Percentiles rank a stretch among this genome's conserved stretches.
phyloP scores from a whole-genome alignment of 2,888 invertebrate species.

The Cordilura impudica region DNA sequence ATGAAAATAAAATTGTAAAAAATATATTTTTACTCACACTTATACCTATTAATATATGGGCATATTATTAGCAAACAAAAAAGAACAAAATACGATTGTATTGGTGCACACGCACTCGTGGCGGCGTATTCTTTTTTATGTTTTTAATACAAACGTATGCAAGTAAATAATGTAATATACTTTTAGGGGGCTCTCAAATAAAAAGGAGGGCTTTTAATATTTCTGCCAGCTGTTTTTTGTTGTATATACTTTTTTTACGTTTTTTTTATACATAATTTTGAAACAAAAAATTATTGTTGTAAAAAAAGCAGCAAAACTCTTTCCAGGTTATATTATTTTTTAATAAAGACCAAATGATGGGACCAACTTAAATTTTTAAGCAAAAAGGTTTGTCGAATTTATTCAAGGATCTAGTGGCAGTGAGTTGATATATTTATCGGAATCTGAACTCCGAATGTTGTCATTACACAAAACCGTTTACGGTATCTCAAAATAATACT shows the following conservation, averaged over 20 bases:
- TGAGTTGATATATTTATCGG: too few species aligned
- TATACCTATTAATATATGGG: slow-evolving; percentile 11
- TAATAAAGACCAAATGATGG: neutral
- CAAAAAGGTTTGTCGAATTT: too few species aligned
- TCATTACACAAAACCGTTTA: too few species aligned
- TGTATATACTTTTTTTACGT: slow-evolving; percentile 28
- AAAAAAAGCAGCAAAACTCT: slow-evolving; percentile 5
- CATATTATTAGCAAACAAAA: neutral
- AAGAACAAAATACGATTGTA: neutral
- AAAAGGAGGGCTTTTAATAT: neutral
- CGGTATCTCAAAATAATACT: too few species aligned
- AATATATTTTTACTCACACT: slow-evolving; percentile 55
- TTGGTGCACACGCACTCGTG: neutral
- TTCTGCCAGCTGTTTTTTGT: neutral
- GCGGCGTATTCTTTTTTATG: slow-evolving; percentile 12
- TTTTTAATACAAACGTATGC: slow-evolving; percentile 26
- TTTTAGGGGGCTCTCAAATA: slow-evolving; percentile 29
- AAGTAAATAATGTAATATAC: slow-evolving; percentile 62
- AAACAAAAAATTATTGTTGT: slow-evolving; percentile 45
- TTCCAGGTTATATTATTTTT: neutral
- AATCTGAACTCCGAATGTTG: too few species aligned
- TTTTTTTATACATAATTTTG: slow-evolving; percentile 48
- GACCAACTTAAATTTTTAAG: neutral
- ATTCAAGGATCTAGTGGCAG: too few species aligned
- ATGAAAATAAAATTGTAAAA: slow-evolving; percentile 74